Evolutionary conservation across 2,888 invertebrate species (phyloP).

Genomic region (Dolichopus griseipennis): DNA sequence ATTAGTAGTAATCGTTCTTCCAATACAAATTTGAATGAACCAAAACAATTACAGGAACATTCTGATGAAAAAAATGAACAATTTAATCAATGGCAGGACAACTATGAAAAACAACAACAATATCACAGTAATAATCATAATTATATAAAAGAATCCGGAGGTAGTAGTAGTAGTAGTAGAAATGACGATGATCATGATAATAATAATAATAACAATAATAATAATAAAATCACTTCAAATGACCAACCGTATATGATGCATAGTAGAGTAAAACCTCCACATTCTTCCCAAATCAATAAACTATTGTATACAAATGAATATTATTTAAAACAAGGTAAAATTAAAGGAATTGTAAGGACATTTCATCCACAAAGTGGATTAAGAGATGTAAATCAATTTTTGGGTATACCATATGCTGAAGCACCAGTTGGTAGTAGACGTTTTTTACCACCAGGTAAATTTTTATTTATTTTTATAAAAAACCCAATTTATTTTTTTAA

Average conservation of each 20-base stretch:
- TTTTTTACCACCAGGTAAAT: constrained; percentile 73
- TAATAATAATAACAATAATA: neutral
- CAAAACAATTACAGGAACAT: neutral
- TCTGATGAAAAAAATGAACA: neutral
- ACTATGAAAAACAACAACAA: neutral
- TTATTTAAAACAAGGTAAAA: constrained; percentile 56
- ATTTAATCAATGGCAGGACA: neutral
- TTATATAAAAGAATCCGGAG: neutral
- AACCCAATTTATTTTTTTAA: too few relatives aligned
- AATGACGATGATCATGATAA: neutral
- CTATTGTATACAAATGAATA: constrained; percentile 52
- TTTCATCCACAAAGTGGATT: constrained; percentile 52
- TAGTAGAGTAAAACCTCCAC: neutral
- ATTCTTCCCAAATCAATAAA: constrained; percentile 28
- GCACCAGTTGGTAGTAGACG: constrained; percentile 64
- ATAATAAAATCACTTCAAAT: neutral
- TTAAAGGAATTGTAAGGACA: constrained; percentile 60
- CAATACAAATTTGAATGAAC: neutral
- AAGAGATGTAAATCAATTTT: constrained; percentile 61
- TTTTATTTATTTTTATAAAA: too few relatives aligned
- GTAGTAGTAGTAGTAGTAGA: neutral
- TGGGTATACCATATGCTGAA: constrained; percentile 75
- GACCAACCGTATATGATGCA: neutral
- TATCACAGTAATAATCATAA: neutral
- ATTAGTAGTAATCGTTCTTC: neutral